Percentiles rank a stretch among this genome's conserved stretches.
phyloP scores from a whole-genome alignment of 2,888 invertebrate genomes.

The Mechanitis messenoides region DNA sequence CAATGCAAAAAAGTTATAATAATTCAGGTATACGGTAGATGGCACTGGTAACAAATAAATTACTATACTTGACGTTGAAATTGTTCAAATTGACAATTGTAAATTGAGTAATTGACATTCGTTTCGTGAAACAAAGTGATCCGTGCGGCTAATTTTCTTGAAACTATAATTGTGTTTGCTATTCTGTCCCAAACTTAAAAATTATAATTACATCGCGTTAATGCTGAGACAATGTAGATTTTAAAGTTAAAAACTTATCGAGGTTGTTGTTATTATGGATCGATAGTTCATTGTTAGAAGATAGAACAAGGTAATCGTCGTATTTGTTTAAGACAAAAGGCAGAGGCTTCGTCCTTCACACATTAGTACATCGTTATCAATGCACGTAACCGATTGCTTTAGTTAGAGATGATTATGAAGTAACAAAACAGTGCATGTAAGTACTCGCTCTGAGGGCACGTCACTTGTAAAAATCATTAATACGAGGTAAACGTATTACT shows the following conservation, averaged over 20 bases:
- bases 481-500: constrained; percentile 32
- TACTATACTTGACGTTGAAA: constrained; percentile 1
- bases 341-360: constrained; percentile 65
- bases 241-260: constrained; percentile 20
- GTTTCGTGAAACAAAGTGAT: constrained; percentile 4
- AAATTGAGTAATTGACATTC: constrained; percentile 2
- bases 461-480: constrained; percentile 36
- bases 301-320: constrained; percentile 59
- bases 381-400: constrained; percentile 64
- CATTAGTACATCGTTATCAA: constrained; percentile 68
- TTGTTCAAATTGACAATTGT: constrained; percentile 3
- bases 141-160: neutral
- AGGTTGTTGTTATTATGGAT: constrained; percentile 41
- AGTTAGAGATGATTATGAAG: constrained; percentile 68
- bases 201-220: constrained; percentile 9
- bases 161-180: neutral
- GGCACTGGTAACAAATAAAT: neutral
- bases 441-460: constrained; percentile 48
- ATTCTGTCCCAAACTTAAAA: neutral
- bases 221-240: constrained; percentile 15
- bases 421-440: constrained; percentile 68
- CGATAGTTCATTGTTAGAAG: constrained; percentile 42
- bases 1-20: neutral
- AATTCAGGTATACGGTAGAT: neutral
- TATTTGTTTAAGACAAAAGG: constrained; percentile 67